Base-by-base conservation (phyloP, 2,888 invertebrate species). In the Dolichomitus sp. region DNA sequence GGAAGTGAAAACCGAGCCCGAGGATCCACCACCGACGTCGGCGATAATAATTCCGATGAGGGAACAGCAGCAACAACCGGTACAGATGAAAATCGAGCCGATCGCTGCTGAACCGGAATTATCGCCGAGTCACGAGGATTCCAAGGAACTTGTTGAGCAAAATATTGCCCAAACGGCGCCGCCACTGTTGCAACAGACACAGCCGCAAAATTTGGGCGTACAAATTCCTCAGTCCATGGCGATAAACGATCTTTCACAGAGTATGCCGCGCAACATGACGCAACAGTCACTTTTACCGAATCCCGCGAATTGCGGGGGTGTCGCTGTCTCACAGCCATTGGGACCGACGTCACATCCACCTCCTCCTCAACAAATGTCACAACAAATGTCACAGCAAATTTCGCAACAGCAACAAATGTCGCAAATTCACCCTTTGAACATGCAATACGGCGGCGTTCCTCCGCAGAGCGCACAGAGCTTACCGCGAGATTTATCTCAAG, bases 401-500 rank as follows among this genome's bases (percentile, higher is more conserved):
- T 85, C 90, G 54, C 87, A 23, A 23, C 23, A 89, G 73, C 92
- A 89, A 45, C 93, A 91, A 74, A 88, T 89, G 9, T 73, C 91
- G 68, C 80, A 80, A 52, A 77, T 83, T 17, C 81, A 85, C 33
- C 91, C 92, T 11, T 81, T 93, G 14, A 93, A 92, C 69, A 92
- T 93, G 92, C 93, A 93, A 72, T 93, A 93, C 68, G 79, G 84
- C 7, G 78, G 81, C 2, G 88, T 92, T 19, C 89, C 90, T 50
- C 89, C 91, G 4, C 76, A 69, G 23, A 50, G 33, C 17, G 89
- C 90, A 27, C 93, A 93, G 79, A 92, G 88, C 27, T 87, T 93
- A 77, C 93, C 93, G 30, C 92, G 93, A 68, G 93, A 93, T 75
- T 84, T 93, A n/a, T 89, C 92, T 11, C 93, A 92, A 50, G 90